Percentiles rank a stretch among this genome's conserved stretches.
Conservation (phyloP, 1,140 invertebrate genomes). For the Drosophila bifasciata region DNA sequence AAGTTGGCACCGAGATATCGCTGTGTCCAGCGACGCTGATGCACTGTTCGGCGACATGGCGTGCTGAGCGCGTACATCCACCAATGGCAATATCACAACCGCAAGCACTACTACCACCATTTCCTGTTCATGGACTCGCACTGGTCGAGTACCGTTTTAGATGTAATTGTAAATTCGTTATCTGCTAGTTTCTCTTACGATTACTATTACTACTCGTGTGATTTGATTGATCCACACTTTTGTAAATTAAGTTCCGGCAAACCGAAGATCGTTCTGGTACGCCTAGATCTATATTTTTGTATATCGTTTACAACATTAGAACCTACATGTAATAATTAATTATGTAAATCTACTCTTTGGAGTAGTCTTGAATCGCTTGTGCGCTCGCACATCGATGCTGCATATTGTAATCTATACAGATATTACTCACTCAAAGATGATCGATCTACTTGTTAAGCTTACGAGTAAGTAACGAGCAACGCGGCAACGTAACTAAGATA, state of each 20-base stretch:
- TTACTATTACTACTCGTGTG: conserved; percentile 24
- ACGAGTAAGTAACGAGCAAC: conserved; percentile 25
- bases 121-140: conserved; percentile 64
- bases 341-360: conserved; percentile 12
- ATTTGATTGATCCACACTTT: conserved; percentile 7
- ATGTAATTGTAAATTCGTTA: conserved; percentile 67
- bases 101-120: conserved; percentile 41
- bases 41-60: conserved; percentile 42
- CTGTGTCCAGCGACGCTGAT: conserved; percentile 42
- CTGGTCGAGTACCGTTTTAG: conserved; percentile 41
- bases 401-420: conserved; percentile 30
- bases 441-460: conserved; percentile 29
- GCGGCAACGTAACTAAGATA: conserved; percentile 29
- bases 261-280: conserved; percentile 23
- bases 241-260: conserved; percentile 12
- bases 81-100: conserved; percentile 30
- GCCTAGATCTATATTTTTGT: conserved; percentile 65
- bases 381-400: conserved; percentile 44
- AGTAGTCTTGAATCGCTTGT: conserved; percentile 20
- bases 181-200: neutral
- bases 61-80: conserved; percentile 60
- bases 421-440: too few relatives aligned
- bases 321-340: conserved; percentile 19
- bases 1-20: conserved; percentile 34
- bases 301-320: conserved; percentile 61